Evolutionary conservation across 2,888 invertebrate species (phyloP).

Genomic region (Luperina testacea): DNA sequence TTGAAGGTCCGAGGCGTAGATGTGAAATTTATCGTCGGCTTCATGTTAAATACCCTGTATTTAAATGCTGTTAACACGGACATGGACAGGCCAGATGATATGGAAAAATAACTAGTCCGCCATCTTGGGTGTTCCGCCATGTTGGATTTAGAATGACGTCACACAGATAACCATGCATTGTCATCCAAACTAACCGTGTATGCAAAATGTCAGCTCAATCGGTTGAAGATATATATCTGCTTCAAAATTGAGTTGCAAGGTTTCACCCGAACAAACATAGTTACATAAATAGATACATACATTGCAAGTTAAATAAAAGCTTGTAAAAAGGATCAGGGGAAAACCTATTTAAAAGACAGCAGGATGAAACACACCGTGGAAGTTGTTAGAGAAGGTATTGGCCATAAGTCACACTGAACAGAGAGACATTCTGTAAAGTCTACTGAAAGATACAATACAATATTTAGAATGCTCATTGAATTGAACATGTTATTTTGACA

Average conservation of each 20-base stretch:
- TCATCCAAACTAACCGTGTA: too few species aligned
- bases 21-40: slow-evolving; percentile 5
- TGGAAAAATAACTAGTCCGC: background rate
- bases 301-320: too few species aligned
- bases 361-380: background rate
- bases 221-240: too few species aligned
- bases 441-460: background rate
- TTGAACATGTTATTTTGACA: background rate
- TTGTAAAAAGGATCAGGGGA: background rate
- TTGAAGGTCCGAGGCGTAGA: slow-evolving; percentile 3
- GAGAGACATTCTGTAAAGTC: background rate
- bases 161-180: too few species aligned
- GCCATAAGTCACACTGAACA: background rate
- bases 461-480: background rate
- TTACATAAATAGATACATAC: too few species aligned
- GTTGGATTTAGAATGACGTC: too few species aligned
- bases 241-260: too few species aligned
- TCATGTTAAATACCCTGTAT: slow-evolving; percentile 17
- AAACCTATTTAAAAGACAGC: background rate
- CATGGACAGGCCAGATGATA: background rate
- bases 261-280: too few species aligned
- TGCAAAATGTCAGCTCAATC: too few species aligned
- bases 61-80: background rate
- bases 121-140: too few species aligned
- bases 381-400: background rate